Base-by-base conservation (phyloP, 2,113 vertebrate species). In the Scatophagus argus region DNA sequence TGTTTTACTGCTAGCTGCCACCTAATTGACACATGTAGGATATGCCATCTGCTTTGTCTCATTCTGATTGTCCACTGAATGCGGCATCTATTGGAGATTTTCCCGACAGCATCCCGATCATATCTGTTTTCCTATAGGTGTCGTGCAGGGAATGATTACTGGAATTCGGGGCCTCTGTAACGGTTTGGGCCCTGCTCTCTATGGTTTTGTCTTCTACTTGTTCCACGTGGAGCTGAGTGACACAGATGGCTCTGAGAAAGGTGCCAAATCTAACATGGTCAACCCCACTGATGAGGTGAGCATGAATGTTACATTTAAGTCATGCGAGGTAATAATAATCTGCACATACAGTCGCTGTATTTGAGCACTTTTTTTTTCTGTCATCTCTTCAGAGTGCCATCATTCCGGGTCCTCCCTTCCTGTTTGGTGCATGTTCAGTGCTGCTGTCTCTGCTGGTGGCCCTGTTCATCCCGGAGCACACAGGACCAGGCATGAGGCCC, bases 111-210 rank as follows among this genome's bases (percentile, higher is more conserved):
- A 8, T 55, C 34, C 1, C 13, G 5, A 34, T 6, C 25, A 0
- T 74, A 13, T 54, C 6, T 25, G n/a, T 83, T 0, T 0, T 5
- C 36, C 4, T 80, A 7, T 54, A 98, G 96, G 97, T 69, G 96
- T 98, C 64, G 97, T 97, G 41, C 96, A 97, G 90, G 96, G 96
- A 54, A 97, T 97, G 96, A 96, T 97, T 69, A 98, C 96, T 1
- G 97, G 96, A 9, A 97, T 97, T 39, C 94, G 97, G 17, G 97
- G 97, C 2, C 90, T 98, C 56, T 97, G 96, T 87, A 98, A 96
- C 0, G 96, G 97, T 23, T 92, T 98, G 81, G 96, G 96, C 3
- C 96, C 97, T 0, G 95, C 96, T 0, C 95, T 97, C 55, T 97
- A 97, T 0, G 96, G 96, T 52, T 97, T 97, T 1, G 95, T 97